Conservation (phyloP, 2,797 vertebrate species). For the Denticeps clupeoides region DNA sequence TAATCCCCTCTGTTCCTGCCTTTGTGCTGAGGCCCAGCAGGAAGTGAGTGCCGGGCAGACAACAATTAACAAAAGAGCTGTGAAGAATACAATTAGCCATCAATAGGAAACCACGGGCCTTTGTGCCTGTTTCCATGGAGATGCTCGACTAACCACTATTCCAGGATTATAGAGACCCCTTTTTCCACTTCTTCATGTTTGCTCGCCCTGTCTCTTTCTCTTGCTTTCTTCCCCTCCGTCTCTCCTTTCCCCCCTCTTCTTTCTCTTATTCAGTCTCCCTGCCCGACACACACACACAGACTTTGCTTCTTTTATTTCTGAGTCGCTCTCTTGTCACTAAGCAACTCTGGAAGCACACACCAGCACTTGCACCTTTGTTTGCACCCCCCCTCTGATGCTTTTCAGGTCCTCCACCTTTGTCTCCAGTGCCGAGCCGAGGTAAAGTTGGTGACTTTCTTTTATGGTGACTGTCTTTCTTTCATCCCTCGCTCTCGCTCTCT, state of each 20-base stretch:
- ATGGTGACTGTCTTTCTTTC: background rate
- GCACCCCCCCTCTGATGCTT: constrained; percentile 22
- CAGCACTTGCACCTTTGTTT: constrained; percentile 34
- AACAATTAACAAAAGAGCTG: constrained; percentile 83
- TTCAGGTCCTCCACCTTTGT: constrained; percentile 42
- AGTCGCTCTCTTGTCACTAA: constrained; percentile 35
- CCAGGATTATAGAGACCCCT: constrained; percentile 56
- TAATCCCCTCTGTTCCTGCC: constrained; percentile 74
- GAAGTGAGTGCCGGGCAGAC: constrained; percentile 78
- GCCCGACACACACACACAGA: constrained; percentile 7
- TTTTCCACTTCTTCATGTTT: constrained; percentile 24
- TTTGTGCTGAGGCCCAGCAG: constrained; percentile 75
- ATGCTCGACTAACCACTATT: constrained; percentile 68
- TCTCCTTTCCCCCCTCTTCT: constrained; percentile 8
- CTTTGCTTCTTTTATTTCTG: constrained; percentile 27
- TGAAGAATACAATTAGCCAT: constrained; percentile 81
- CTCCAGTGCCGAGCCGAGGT: constrained; percentile 33
- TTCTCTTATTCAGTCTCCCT: background rate
- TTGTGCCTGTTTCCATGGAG: constrained; percentile 73
- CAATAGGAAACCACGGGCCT: constrained; percentile 75
- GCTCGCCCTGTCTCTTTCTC: constrained; percentile 20
- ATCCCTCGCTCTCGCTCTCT: background rate
- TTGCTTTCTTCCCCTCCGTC: constrained; percentile 13
- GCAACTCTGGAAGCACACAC: constrained; percentile 29
- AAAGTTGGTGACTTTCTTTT: constrained; percentile 15